Conservation (phyloP, 2,888 invertebrate species). For the Cryptocephalus moraei region DNA sequence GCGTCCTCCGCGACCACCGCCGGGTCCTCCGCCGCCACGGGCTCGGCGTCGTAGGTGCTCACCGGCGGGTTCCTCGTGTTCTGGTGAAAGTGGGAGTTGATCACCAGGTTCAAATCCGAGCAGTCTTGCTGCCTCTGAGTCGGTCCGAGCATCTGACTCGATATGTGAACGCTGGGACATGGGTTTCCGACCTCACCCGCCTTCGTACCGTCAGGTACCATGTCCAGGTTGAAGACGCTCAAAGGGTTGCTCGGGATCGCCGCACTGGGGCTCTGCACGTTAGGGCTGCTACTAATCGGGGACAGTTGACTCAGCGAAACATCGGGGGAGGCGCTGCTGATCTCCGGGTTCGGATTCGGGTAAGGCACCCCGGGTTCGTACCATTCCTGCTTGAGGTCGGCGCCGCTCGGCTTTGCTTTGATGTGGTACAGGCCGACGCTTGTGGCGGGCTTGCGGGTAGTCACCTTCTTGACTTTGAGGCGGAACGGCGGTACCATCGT, state of each 20-base stretch:
- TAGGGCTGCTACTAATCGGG: not conserved
- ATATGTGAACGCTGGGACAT: slow-evolving; percentile 49
- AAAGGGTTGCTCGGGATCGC: slow-evolving; percentile 16
- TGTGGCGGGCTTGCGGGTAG: slow-evolving; percentile 37
- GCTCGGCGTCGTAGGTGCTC: slow-evolving; percentile 21
- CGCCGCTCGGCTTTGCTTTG: slow-evolving; percentile 32
- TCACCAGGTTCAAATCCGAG: slow-evolving; percentile 58
- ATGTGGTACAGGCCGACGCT: slow-evolving; percentile 34
- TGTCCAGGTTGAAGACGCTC: slow-evolving; percentile 27
- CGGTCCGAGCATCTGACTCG: slow-evolving; percentile 41
- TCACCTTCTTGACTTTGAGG: slow-evolving; percentile 20
- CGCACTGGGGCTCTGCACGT: slow-evolving; percentile 1
- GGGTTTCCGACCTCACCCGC: slow-evolving; percentile 13
- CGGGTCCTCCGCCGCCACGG: slow-evolving; percentile 30
- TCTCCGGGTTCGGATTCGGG: slow-evolving; percentile 28
- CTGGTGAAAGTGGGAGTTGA: slow-evolving; percentile 58
- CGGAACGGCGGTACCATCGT: not conserved
- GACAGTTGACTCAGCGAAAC: slow-evolving; percentile 14
- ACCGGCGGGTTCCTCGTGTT: slow-evolving; percentile 24
- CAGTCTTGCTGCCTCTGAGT: slow-evolving; percentile 52
- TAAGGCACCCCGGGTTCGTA: slow-evolving; percentile 33
- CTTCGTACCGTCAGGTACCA: slow-evolving; percentile 21
- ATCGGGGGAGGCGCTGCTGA: slow-evolving; percentile 30
- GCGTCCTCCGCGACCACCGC: slow-evolving; percentile 32
- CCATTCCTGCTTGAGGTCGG: slow-evolving; percentile 39